Evolutionary conservation across 2,113 vertebrate genomes (phyloP).

Genomic region (Ceuthmochares aereus): DNA sequence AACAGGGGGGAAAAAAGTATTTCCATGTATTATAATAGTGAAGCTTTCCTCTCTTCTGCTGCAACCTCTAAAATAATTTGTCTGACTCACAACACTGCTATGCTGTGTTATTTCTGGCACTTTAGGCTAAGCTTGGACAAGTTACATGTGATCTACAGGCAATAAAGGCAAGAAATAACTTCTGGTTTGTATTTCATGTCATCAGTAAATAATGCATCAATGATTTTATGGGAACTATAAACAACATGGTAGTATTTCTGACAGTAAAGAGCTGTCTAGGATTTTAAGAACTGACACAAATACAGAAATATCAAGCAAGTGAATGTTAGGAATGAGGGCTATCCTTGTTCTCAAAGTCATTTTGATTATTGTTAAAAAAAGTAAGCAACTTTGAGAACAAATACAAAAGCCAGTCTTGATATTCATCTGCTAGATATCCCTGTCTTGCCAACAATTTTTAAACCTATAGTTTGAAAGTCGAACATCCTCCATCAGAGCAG

Average conservation of each 20-base stretch:
- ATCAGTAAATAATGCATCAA: background rate
- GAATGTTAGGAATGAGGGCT: background rate
- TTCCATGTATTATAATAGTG: background rate
- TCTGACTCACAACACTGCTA: background rate
- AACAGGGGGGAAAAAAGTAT: background rate
- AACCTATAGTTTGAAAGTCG: background rate
- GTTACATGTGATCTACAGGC: background rate
- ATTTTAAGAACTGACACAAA: background rate
- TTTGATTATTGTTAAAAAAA: background rate
- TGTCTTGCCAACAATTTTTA: background rate
- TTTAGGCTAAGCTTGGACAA: background rate
- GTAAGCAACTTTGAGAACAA: constrained; percentile 13
- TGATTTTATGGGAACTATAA: background rate
- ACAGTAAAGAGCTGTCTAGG: background rate
- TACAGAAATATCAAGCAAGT: background rate
- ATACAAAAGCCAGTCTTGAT: background rate
- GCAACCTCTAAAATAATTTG: background rate
- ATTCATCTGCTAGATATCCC: background rate
- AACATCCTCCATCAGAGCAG: rapidly evolving
- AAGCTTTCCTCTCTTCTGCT: background rate
- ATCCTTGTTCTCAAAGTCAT: background rate
- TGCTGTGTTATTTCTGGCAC: background rate
- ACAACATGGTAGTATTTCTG: background rate
- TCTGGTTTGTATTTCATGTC: background rate
- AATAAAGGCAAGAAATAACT: background rate